These are phyloP conservation scores for Diarsia mendica DNA, from an alignment of 2,888 invertebrate species.

Conservation along the genomic window DNA sequence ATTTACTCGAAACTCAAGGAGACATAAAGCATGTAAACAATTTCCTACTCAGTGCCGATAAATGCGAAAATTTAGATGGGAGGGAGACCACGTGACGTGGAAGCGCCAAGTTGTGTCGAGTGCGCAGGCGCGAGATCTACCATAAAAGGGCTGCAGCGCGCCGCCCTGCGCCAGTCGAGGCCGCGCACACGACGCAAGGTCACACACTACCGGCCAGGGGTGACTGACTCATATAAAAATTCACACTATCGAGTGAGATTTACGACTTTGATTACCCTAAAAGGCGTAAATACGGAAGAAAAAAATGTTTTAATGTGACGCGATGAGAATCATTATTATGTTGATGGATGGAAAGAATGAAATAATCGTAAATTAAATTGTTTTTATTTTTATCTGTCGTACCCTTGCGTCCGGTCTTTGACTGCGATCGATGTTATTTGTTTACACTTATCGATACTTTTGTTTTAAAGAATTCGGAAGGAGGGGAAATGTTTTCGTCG, in stretches of 20 bases:
- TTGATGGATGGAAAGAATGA: constrained; percentile 70
- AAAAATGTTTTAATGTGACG: constrained; percentile 69
- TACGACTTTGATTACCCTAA: constrained; percentile 78
- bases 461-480: constrained; percentile 32
- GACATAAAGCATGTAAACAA: constrained; percentile 58
- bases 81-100: constrained; percentile 78
- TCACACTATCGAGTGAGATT: constrained; percentile 81
- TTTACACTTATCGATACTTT: constrained; percentile 42
- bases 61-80: constrained; percentile 78
- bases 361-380: constrained; percentile 60
- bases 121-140: constrained; percentile 63
- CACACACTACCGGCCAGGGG: constrained; percentile 73
- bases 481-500: constrained; percentile 29
- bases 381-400: constrained; percentile 50
- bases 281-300: constrained; percentile 79
- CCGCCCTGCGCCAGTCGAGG: constrained; percentile 76
- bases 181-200: constrained; percentile 73
- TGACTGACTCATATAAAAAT: constrained; percentile 84
- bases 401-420: constrained; percentile 59
- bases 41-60: constrained; percentile 61
- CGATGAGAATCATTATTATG: constrained; percentile 61
- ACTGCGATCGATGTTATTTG: constrained; percentile 52
- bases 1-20: constrained; percentile 62
- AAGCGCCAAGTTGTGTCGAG: constrained; percentile 68
- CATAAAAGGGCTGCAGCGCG: constrained; percentile 78